Percentiles rank a stretch among this genome's conserved stretches.
Evolutionary conservation across 2,113 vertebrate genomes (phyloP).

Genomic region (Phalacrocorax pelagicus): DNA sequence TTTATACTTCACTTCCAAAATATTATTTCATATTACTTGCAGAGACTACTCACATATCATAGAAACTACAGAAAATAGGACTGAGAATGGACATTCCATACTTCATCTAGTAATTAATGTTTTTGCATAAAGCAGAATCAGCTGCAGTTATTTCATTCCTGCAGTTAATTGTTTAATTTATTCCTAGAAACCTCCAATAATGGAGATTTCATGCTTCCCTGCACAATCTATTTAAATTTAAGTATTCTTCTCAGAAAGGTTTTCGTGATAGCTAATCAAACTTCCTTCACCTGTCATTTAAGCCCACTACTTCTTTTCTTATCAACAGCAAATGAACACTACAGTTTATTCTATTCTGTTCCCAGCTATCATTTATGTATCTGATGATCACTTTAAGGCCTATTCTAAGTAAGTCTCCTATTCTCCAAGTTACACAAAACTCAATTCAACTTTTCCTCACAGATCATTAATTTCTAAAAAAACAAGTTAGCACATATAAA

Average conservation of each 20-base stretch:
- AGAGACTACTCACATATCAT: neutral
- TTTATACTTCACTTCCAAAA: neutral
- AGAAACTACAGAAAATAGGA: neutral
- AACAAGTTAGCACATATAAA: neutral
- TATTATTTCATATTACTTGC: neutral
- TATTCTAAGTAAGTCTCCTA: neutral
- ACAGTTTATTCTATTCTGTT: neutral
- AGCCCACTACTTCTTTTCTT: neutral
- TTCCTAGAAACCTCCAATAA: neutral
- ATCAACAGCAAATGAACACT: neutral
- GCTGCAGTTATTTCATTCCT: neutral
- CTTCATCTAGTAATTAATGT: neutral
- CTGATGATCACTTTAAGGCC: neutral
- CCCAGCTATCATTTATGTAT: neutral
- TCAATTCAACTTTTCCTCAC: neutral
- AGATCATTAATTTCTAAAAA: neutral
- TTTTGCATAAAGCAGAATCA: neutral
- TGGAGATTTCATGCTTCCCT: neutral
- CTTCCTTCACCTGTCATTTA: neutral
- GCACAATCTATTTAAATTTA: neutral
- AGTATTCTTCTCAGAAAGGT: neutral
- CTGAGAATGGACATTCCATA: neutral
- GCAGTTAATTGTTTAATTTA: neutral
- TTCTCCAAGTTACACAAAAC: neutral
- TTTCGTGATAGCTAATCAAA: neutral